These are phyloP conservation scores for Neotoma lepida DNA, from an alignment of 2,113 vertebrate species.

Conservation along the genomic window DNA sequence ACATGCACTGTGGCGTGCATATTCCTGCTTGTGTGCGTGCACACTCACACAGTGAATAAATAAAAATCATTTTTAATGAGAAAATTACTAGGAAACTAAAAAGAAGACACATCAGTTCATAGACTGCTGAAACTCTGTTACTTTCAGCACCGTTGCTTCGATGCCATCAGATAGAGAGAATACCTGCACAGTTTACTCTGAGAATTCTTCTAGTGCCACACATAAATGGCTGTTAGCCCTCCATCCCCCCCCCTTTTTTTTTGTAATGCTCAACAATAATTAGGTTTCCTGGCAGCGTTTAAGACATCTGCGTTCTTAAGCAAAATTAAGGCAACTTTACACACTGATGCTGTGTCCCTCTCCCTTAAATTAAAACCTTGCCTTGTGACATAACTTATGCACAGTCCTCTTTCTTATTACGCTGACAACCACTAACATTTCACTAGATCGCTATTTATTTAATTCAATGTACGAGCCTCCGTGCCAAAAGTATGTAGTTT, in stretches of 20 bases:
- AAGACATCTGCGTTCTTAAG: background rate
- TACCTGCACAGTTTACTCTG: background rate
- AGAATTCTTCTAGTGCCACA: background rate
- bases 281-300: background rate
- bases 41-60: background rate
- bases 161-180: background rate
- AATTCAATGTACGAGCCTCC: background rate
- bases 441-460: background rate
- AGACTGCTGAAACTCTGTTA: background rate
- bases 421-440: background rate
- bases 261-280: background rate
- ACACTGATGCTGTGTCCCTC: background rate
- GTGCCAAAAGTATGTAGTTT: background rate
- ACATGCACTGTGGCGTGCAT: background rate
- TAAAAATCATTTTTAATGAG: background rate
- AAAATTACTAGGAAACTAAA: background rate
- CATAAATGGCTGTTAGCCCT: background rate
- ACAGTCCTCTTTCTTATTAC: background rate
- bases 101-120: background rate
- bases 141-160: background rate
- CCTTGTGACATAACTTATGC: background rate
- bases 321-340: slow-evolving; percentile 16
- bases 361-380: background rate
- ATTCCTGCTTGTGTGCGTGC: background rate
- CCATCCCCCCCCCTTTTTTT: background rate